phyloP scores from a whole-genome alignment of 2,797 vertebrate genomes.

The Sebastes diploproa region DNA sequence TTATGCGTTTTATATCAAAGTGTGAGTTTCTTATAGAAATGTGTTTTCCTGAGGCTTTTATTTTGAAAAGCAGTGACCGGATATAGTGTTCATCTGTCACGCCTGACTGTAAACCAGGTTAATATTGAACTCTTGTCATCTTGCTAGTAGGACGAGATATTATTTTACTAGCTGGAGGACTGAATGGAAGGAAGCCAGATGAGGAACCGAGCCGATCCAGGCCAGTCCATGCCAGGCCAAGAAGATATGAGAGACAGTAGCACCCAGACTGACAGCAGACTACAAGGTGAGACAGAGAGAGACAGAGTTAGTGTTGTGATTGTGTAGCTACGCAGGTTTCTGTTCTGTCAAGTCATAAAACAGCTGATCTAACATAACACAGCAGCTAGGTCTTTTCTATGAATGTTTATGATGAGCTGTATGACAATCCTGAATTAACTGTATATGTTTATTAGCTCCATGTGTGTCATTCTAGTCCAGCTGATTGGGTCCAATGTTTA shows the following conservation, averaged over 20 bases:
- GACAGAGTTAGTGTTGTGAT: background rate
- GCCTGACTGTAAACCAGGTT: background rate
- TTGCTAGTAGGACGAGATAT: too few species aligned
- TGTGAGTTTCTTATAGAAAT: too few species aligned
- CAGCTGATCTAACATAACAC: background rate
- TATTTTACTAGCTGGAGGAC: fast-evolving
- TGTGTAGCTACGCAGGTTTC: background rate
- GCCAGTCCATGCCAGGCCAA: background rate
- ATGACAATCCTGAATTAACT: background rate
- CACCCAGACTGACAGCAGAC: constrained; percentile 74
- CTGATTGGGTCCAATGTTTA: background rate
- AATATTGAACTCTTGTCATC: fast-evolving
- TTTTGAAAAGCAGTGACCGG: constrained; percentile 11
- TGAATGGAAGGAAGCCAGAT: constrained; percentile 70
- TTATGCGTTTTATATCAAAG: too few species aligned
- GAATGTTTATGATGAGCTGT: background rate
- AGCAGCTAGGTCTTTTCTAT: background rate
- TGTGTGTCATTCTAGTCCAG: fast-evolving
- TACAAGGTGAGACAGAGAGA: constrained; percentile 70
- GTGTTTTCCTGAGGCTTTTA: background rate
- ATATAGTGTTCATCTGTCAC: fast-evolving
- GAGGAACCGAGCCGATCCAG: constrained; percentile 19
- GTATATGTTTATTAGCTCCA: background rate
- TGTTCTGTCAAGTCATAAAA: background rate
- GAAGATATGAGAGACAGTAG: constrained; percentile 56